These are phyloP conservation scores for Emydura subglobosa DNA, from an alignment of 2,113 vertebrate species.

Conservation along the genomic window DNA sequence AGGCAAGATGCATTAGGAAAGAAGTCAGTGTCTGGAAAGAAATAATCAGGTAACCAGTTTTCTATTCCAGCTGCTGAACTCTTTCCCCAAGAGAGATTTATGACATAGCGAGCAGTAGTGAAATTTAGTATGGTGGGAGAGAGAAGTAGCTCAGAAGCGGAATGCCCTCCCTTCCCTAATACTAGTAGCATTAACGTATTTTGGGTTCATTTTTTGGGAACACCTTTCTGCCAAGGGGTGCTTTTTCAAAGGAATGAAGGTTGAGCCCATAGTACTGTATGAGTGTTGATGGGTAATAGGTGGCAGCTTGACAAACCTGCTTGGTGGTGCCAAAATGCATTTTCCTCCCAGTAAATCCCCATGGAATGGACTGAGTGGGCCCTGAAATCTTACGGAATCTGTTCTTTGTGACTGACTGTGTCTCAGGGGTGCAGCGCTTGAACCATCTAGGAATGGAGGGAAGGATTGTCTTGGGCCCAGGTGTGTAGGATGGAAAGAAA, in stretches of 20 bases:
- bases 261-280: rapidly evolving
- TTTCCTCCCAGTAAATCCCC: rapidly evolving
- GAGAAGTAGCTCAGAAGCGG: not conserved
- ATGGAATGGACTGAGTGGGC: rapidly evolving
- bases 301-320: rapidly evolving
- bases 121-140: not conserved
- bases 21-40: not conserved
- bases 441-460: rapidly evolving
- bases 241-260: not conserved
- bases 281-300: not conserved
- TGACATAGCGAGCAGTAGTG: not conserved
- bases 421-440: rapidly evolving
- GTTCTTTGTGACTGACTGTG: rapidly evolving
- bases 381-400: too few species aligned
- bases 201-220: not conserved
- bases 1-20: not conserved
- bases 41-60: rapidly evolving
- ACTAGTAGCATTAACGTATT: not conserved
- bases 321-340: not conserved
- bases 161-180: not conserved
- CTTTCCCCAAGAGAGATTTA: not conserved
- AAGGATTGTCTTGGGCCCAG: not conserved
- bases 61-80: rapidly evolving
- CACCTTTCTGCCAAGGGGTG: not conserved
- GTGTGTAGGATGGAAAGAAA: not conserved